Evolutionary conservation across 2,113 vertebrate species (phyloP).

Genomic region (Phalacrocorax carbo): DNA sequence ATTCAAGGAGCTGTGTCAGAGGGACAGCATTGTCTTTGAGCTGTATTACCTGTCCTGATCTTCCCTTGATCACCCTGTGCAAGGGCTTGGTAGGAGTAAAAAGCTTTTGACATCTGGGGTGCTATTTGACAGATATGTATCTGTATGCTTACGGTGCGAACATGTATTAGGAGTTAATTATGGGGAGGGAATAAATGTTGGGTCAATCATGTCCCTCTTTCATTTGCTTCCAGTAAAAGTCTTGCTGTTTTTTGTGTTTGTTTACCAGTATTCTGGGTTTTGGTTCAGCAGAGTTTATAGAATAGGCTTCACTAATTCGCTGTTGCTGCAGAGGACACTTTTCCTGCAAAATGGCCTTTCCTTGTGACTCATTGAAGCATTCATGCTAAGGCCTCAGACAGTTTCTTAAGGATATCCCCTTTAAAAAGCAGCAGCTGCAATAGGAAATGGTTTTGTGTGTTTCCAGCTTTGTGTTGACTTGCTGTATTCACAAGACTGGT

Average conservation of each 20-base stretch:
- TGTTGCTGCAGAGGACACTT: constrained; percentile 17
- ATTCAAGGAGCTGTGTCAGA: background rate
- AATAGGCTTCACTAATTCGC: background rate
- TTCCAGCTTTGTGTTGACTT: constrained; percentile 62
- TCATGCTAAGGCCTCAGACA: constrained; percentile 22
- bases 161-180: background rate
- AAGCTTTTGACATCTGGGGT: background rate
- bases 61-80: background rate
- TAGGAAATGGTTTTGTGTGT: constrained; percentile 68
- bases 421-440: constrained; percentile 59
- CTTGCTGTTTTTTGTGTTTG: background rate
- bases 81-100: background rate
- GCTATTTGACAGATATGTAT: background rate
- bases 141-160: background rate
- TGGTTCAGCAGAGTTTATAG: constrained; percentile 11
- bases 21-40: background rate
- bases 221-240: constrained; percentile 35
- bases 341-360: constrained; percentile 60
- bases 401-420: constrained; percentile 67
- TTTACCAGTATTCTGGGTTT: constrained; percentile 26
- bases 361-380: constrained; percentile 54
- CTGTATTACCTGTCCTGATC: background rate
- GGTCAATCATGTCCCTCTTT: background rate
- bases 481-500: constrained; percentile 17
- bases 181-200: background rate